Conservation (phyloP, 2,888 invertebrate species). For the Brassicogethes aeneus region DNA sequence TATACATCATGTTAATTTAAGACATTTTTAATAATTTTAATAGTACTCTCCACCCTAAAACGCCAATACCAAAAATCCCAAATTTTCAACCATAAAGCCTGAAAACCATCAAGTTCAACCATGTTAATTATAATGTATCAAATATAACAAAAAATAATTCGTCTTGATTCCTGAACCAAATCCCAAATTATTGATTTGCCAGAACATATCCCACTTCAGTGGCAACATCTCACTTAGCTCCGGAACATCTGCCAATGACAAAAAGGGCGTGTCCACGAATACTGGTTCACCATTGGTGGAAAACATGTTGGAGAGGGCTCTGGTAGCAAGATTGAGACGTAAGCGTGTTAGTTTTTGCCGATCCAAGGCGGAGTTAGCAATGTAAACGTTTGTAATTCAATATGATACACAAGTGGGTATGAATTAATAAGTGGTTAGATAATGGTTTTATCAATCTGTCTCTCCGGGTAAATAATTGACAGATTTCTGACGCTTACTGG, state of each 20-base stretch:
- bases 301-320: constrained; percentile 25
- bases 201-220: neutral
- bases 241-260: constrained; percentile 30
- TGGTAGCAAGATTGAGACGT: constrained; percentile 37
- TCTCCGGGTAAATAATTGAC: constrained; percentile 4
- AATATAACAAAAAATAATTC: too few relatives aligned
- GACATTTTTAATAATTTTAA: too few relatives aligned
- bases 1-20: too few relatives aligned
- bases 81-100: too few relatives aligned
- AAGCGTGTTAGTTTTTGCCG: constrained; percentile 43
- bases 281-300: constrained; percentile 26
- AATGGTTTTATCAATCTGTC: constrained; percentile 38
- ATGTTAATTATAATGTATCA: too few relatives aligned
- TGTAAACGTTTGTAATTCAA: constrained; percentile 36
- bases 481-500: constrained; percentile 4
- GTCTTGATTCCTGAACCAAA: constrained; percentile 11
- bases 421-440: constrained; percentile 36
- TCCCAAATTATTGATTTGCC: neutral
- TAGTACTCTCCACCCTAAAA: too few relatives aligned
- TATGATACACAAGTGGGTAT: constrained; percentile 33
- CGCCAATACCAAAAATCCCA: too few relatives aligned
- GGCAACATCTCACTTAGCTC: constrained; percentile 31
- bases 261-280: constrained; percentile 28
- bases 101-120: too few relatives aligned
- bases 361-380: constrained; percentile 33